Evolutionary conservation across 2,113 vertebrate species (phyloP), one percentile per base, ranked within the genome.

Genomic region (Anarrhichthys ocellatus): DNA sequence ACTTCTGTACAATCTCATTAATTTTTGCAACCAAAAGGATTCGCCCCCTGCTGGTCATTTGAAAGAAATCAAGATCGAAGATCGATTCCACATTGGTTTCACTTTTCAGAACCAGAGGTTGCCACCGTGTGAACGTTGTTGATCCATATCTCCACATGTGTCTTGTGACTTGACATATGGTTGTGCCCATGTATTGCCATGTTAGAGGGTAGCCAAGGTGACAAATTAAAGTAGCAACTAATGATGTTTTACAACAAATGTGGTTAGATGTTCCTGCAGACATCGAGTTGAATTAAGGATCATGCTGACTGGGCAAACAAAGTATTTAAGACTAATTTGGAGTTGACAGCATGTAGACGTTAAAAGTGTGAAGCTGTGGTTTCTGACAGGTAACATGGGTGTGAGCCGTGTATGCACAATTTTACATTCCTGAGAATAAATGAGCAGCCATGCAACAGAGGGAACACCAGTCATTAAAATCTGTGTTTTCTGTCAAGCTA

Each of bases 401-500:
- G 15, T 34, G 7, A 24, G 48, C 59, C 20, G 27, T 11, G 22
- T 58, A 17, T 24, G 42, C 46, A 74, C 70, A 48, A n/a, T 34
- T 5, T 14, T 54, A 20, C 34, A 61, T 70, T 58, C 72, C 29
- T 34, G 66, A 79, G 54, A 69, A 46, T 78, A 66, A 79, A 78
- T 50, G 59, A 84, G 75, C 36, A 32, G 66, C 7, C n/a, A 15
- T 50, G 27, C 59, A 80, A 59, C n/a, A 24, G n/a, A 40, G 54
- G 44, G 18, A 40, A 13, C 63, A 58, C 17, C 8, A 18, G 44
- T 56, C 62, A 77, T 76, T 85, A 76, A 72, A 66, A 9, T 24
- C 27, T 56, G 46, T 74, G 65, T 76, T 81, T 88, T 76, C 67
- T 73, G 61, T 79, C 54, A 73, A 67, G 69, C 40, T 44, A 61